Evolutionary conservation across 2,888 invertebrate species (phyloP).

Genomic region (Colletes collaris): DNA sequence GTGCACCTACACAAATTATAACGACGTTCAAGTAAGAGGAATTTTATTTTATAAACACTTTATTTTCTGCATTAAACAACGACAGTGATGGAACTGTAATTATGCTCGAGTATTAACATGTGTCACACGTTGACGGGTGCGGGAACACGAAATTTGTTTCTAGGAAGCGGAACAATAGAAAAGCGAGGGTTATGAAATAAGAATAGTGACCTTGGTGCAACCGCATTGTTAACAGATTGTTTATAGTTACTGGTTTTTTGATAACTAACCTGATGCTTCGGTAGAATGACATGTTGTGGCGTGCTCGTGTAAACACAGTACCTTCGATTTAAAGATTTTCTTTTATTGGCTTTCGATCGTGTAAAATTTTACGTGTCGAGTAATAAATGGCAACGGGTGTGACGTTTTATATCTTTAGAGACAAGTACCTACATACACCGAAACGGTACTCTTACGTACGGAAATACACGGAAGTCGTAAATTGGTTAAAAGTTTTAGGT

Average conservation of each 20-base stretch:
- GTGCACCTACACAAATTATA: background rate
- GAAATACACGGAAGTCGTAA: background rate
- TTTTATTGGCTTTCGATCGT: background rate
- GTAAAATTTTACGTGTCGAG: background rate
- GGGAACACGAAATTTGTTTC: background rate
- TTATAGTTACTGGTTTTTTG: slow-evolving; percentile 2
- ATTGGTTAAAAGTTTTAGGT: background rate
- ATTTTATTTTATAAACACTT: too few species aligned
- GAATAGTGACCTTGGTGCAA: background rate
- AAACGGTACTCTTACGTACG: too few species aligned
- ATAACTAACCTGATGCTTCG: background rate
- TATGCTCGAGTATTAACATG: too few species aligned
- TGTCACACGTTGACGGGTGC: background rate
- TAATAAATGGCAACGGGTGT: background rate
- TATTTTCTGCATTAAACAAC: too few species aligned
- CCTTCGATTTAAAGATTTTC: background rate
- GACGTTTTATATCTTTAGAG: background rate
- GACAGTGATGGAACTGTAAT: too few species aligned
- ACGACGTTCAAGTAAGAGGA: slow-evolving; percentile 3
- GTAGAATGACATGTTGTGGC: background rate
- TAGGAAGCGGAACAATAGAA: slow-evolving; percentile 3
- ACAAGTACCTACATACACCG: too few species aligned
- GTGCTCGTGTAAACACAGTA: slow-evolving; percentile 8
- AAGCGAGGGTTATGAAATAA: background rate
- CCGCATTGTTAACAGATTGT: slow-evolving; percentile 9